Base-by-base conservation (phyloP, 2,888 invertebrate species). In the Drosophila greeni region DNA sequence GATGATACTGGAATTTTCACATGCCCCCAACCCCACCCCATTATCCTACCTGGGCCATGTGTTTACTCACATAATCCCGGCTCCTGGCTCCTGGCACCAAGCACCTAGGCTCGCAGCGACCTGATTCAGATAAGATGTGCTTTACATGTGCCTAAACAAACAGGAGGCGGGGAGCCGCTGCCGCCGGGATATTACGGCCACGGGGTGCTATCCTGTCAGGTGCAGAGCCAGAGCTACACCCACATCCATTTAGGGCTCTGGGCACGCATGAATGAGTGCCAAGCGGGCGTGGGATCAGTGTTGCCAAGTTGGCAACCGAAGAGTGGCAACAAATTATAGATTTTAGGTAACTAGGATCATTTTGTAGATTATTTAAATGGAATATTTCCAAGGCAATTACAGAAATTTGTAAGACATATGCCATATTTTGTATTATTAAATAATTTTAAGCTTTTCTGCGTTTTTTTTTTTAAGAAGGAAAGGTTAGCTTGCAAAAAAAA, bases 131-230 rank as follows among this genome's bases (percentile, higher is more conserved):
- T 84, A 82, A 82, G 84, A 76, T 66, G 62, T 62, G 80, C 80
- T 76, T 82, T 82, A 84, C 82, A 84, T 84, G 74, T 75, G 73
- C 81, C 77, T 82, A 81, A 82, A 68, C 84, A 82, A 82, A 84
- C 84, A 80, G 29, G 58, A 49, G 45, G 23, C 14, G 42, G 43
- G 36, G 31, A 16, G 40, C 12, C 8, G 45, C 40, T 11, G 40
- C 12, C 8, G 45, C 40, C 14, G 24, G 47, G 11, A 51, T 23
- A 40, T 20, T 20, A 20, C 11, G 29, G 18, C 45, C 31, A 9
- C 23, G 18, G 31, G 26, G 43, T 43, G 57, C 18, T 48, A 26
- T 62, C 37, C 33, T 56, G 74, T 65, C 80, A 82, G 77, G 66
- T 73, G 76, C 82, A 78, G 45, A 29, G 49, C 23, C 49, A 24